Base-by-base conservation (phyloP, 1,140 invertebrate species). In the Belonocnema kinseyi region DNA sequence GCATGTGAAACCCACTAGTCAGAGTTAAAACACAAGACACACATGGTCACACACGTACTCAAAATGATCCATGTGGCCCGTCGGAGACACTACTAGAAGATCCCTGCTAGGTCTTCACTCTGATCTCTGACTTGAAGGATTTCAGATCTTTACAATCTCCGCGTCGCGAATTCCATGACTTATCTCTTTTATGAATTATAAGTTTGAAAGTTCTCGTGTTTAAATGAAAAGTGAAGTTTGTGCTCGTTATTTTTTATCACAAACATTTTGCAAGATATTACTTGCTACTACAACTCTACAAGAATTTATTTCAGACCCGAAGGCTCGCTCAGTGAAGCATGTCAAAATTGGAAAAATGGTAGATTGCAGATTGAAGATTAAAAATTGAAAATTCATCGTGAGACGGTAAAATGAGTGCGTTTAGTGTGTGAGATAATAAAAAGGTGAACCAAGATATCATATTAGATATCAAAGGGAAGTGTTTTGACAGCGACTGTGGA, bases 111-210 rank as follows among this genome's bases (percentile, higher is more conserved):
- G 75, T 83, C 88, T 82, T 88, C 87, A 87, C 83, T 90, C 83
- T 86, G 82, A 89, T 90, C 87, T 87, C 85, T 82, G 86, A 85
- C 86, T 79, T 79, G 80, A 81, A 84, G 82, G 81, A 87, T 89
- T 85, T 84, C 88, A 80, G 83, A 86, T 85, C 82, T 86, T 83
- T 66, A 40, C 21, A 66, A 66, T n/a, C 61, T 66, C 21, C 78
- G 51, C 58, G 46, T 71, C 76, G 66, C 33, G 66, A 17, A 33
- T 1, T 33, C 13, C 46, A 53, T 33, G 11, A 46, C 40, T 46
- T 46, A 46, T 46, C 40, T 11, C 40, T 46, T 46, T 46, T 46
- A 46, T 46, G 10, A 46, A 8, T 11, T 46, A 46, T 46, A 11
- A 46, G 40, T 46, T 46, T 46, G 40, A 46, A 11, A 46, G 40